phyloP scores from a whole-genome alignment of 2,888 invertebrate genomes.

The Podotricha telesiphe region DNA sequence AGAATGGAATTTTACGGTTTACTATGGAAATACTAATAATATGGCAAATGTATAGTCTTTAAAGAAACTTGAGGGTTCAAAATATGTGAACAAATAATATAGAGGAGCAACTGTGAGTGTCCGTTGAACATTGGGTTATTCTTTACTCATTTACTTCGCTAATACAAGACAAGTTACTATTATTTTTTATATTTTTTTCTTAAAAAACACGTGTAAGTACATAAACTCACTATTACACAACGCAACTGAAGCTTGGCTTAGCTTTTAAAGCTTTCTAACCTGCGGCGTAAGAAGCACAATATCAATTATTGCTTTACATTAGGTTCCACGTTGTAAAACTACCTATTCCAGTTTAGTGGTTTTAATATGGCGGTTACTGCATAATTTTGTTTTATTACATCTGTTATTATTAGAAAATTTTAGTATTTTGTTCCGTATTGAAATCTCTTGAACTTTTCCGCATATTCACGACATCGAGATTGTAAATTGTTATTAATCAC shows the following conservation, averaged over 20 bases:
- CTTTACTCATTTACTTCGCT: too few species aligned
- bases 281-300: constrained; percentile 3
- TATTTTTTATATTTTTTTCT: not conserved
- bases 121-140: too few species aligned
- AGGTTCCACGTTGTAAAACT: not conserved
- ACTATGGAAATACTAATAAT: too few species aligned
- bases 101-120: too few species aligned
- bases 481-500: not conserved
- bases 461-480: not conserved
- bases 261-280: constrained; percentile 17
- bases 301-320: constrained; percentile 10
- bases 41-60: too few species aligned
- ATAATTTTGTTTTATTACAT: too few species aligned
- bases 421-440: not conserved
- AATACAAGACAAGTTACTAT: not conserved
- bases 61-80: too few species aligned
- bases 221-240: not conserved
- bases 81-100: too few species aligned
- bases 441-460: not conserved
- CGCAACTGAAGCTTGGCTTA: not conserved
- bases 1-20: too few species aligned
- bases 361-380: not conserved
- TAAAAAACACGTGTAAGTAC: not conserved
- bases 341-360: not conserved
- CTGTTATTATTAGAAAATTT: not conserved